Percentiles rank a stretch among this genome's conserved stretches.
phyloP scores from a whole-genome alignment of 1,140 invertebrate species.

The Heliconius himera region DNA sequence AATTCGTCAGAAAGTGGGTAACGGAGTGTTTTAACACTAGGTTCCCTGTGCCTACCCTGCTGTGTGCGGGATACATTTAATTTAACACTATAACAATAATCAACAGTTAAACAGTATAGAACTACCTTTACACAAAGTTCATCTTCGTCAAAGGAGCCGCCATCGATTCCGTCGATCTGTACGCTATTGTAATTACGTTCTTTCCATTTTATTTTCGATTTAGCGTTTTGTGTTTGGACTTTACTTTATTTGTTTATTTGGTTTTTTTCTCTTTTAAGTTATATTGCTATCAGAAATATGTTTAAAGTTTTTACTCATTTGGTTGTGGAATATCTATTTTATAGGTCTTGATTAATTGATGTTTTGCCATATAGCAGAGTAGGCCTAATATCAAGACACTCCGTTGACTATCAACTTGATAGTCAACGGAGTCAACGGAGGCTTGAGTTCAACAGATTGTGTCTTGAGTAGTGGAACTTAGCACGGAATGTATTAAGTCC shows the following conservation, averaged over 20 bases:
- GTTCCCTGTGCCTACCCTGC: too few species aligned
- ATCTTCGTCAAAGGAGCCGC: slow-evolving; percentile 53
- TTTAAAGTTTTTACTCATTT: neutral
- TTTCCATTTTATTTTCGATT: slow-evolving; percentile 53
- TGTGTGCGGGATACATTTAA: too few species aligned
- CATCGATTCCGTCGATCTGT: slow-evolving; percentile 56
- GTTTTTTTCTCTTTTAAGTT: neutral
- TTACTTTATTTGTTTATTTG: slow-evolving; percentile 19
- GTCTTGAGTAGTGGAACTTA: too few species aligned
- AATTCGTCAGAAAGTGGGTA: too few species aligned
- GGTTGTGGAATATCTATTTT: neutral
- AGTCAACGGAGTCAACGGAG: too few species aligned
- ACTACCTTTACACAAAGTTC: slow-evolving; percentile 33
- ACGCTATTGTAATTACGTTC: slow-evolving; percentile 56
- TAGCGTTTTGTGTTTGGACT: slow-evolving; percentile 37
- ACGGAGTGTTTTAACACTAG: too few species aligned
- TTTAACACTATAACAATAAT: too few species aligned
- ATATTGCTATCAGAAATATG: neutral
- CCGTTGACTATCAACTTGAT: too few species aligned
- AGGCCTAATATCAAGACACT: too few species aligned
- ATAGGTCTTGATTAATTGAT: neutral
- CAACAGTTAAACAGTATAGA: slow-evolving; percentile 18
- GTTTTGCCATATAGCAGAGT: too few species aligned
- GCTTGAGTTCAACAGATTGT: too few species aligned
- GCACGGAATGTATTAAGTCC: too few species aligned